phyloP scores from a whole-genome alignment of 2,113 vertebrate species.

The Gavia stellata region DNA sequence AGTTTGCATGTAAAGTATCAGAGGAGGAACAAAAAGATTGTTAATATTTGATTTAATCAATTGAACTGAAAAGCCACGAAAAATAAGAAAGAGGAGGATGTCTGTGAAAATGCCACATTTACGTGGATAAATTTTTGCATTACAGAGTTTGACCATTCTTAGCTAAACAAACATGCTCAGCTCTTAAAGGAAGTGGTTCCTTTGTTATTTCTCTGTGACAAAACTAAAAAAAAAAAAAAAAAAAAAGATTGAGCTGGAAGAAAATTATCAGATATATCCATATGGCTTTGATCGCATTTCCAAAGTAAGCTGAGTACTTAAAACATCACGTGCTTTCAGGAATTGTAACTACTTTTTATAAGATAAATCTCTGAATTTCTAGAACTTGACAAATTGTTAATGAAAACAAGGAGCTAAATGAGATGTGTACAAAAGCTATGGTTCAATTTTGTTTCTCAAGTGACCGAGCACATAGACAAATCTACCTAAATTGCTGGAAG shows the following conservation, averaged over 20 bases:
- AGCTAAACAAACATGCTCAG: neutral
- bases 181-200: neutral
- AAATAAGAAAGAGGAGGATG: neutral
- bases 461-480: neutral
- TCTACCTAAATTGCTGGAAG: neutral
- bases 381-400: neutral
- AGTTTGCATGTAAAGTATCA: neutral
- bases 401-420: neutral
- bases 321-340: neutral
- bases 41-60: neutral
- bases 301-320: neutral
- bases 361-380: neutral
- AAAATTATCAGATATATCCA: neutral
- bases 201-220: neutral
- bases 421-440: neutral
- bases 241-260: neutral
- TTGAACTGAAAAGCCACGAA: neutral
- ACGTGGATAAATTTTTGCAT: neutral
- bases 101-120: neutral
- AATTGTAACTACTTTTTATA: neutral
- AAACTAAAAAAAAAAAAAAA: neutral
- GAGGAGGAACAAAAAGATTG: neutral
- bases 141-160: neutral
- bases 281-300: neutral
- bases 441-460: neutral